Evolutionary conservation across 2,797 vertebrate genomes (phyloP).

Genomic region (Denticeps clupeoides): DNA sequence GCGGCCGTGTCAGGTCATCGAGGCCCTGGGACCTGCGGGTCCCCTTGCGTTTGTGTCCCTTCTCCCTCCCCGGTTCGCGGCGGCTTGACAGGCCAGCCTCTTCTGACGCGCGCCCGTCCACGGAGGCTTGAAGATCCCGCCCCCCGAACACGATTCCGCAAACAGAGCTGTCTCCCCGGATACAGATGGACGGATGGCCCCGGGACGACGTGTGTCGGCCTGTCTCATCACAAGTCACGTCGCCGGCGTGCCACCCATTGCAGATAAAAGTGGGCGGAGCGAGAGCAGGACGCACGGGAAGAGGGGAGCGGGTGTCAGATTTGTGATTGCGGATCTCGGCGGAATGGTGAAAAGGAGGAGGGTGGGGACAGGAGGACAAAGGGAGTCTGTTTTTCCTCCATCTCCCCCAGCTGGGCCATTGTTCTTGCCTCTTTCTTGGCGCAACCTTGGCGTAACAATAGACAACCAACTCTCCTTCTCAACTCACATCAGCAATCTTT

Average conservation of each 20-base stretch:
- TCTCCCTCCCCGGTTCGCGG: constrained; percentile 22
- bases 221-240: constrained; percentile 32
- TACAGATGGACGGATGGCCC: neutral
- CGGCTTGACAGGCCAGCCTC: constrained; percentile 31
- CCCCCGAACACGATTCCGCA: constrained; percentile 15
- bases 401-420: constrained; percentile 78
- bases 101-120: constrained; percentile 14
- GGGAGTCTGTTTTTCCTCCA: constrained; percentile 84
- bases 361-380: constrained; percentile 73
- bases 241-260: constrained; percentile 46
- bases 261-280: constrained; percentile 24
- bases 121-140: constrained; percentile 14
- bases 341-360: constrained; percentile 54
- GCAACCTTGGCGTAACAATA: too few species aligned
- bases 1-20: too few species aligned
- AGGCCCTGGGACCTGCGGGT: too few species aligned
- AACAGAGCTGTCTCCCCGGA: constrained; percentile 3
- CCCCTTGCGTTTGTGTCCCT: too few species aligned
- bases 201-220: constrained; percentile 9
- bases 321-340: constrained; percentile 77
- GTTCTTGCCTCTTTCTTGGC: constrained; percentile 79
- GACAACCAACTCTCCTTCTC: too few species aligned
- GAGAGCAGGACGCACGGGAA: constrained; percentile 11
- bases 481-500: too few species aligned
- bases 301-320: constrained; percentile 41